A percentile compares a stretch with the other conserved stretches of the same genome.
phyloP scores from a whole-genome alignment of 2,888 invertebrate species.

The Drosophila falleni region DNA sequence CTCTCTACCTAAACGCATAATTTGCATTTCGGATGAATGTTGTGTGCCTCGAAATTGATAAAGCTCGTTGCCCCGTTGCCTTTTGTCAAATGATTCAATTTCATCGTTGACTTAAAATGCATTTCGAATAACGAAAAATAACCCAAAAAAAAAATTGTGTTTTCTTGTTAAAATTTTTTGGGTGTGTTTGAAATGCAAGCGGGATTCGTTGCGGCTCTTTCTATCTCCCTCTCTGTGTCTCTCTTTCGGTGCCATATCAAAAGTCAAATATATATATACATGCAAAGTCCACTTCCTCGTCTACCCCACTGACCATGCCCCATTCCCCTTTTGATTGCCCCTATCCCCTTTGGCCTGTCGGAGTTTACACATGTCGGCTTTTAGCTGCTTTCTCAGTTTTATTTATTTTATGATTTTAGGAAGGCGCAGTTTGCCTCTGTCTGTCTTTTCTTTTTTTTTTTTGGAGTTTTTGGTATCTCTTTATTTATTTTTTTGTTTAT shows the following conservation, averaged over 20 bases:
- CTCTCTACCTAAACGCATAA: slow-evolving; percentile 72
- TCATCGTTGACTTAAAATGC: slow-evolving; percentile 72
- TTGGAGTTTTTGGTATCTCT: slow-evolving; percentile 2
- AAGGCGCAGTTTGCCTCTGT: slow-evolving; percentile 51
- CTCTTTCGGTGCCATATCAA: slow-evolving; percentile 30
- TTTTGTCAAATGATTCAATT: slow-evolving; percentile 81
- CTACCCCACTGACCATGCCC: slow-evolving; percentile 12
- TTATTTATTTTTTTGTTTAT: slow-evolving; percentile 40
- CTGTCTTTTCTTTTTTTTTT: background rate
- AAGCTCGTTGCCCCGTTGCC: slow-evolving; percentile 53
- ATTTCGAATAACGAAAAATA: slow-evolving; percentile 45
- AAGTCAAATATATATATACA: slow-evolving; percentile 42
- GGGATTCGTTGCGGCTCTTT: slow-evolving; percentile 2
- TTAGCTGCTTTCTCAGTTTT: slow-evolving; percentile 50
- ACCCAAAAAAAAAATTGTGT: slow-evolving; percentile 7
- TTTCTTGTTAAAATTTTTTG: slow-evolving; percentile 52
- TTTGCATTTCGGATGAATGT: slow-evolving; percentile 65
- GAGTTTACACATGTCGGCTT: slow-evolving; percentile 70
- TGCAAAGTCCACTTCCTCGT: slow-evolving; percentile 33
- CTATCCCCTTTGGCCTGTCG: slow-evolving; percentile 48
- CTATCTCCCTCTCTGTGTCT: background rate
- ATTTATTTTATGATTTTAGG: slow-evolving; percentile 65
- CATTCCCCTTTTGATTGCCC: background rate
- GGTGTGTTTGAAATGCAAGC: slow-evolving; percentile 57
- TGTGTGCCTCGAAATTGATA: slow-evolving; percentile 55